Evolutionary conservation across 1,140 invertebrate species (phyloP), one percentile per base, ranked within the genome.

Genomic region (Zaprionus nigranus): DNA sequence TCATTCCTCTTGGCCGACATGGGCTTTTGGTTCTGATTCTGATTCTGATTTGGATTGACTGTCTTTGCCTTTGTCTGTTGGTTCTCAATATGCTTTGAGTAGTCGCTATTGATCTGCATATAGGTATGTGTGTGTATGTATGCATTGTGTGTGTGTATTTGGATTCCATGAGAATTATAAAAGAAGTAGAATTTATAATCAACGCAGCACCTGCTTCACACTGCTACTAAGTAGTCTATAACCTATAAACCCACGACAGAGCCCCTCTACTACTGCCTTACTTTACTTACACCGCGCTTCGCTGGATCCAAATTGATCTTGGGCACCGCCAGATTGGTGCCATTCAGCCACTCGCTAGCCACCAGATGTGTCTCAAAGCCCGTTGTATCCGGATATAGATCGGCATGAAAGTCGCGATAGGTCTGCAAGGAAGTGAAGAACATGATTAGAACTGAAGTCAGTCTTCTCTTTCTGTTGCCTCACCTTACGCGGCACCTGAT

Each of bases 371-470:
- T 96, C 69, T 96, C 94, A 38, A 94, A 95, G 28, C 96, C 96
- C 43, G 94, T 92, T 11, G 98, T 99, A 46, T 98, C 97, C 1
- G 98, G 98, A 93, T 97, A 99, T 59, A 99, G 93, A 92, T 99
- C 98, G 6, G 96, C 95, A 93, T 99, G 98, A 92, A 98, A 99
- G 78, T 99, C 98, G 84, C 97, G 94, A 92, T 98, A 98, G n/a
- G 96, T 96, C 96, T 97, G 92, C 4, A 9, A 1, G 24, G 9
- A 24, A 17, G 17, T 17, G 1, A 17, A 78, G 12, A 77, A 91
- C 11, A 34, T 9, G 1, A 30, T 38, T 11, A 34, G 2, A 7
- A 59, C 46, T 11, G 12, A n/a, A n/a, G n/a, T n/a, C n/a, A n/a
- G n/a, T 28, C 12, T 24, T 46, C 9, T 17, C 5, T 15, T 5